Base-by-base conservation (phyloP, 2,797 vertebrate species). In the Lagorchestes hirsutus region DNA sequence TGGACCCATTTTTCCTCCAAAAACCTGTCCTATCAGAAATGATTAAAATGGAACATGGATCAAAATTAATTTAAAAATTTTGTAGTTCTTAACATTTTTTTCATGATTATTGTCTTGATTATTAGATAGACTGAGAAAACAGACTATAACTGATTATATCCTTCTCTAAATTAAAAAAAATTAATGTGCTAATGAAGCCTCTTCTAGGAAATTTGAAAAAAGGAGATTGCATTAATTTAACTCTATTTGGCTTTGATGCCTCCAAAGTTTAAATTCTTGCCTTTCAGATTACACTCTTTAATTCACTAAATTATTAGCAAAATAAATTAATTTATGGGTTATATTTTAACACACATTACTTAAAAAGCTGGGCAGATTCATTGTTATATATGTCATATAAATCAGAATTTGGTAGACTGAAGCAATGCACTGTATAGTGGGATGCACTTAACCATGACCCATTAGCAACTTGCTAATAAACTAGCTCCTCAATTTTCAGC, bases 371-470 rank as follows among this genome's bases (percentile, higher is more conserved):
- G 40, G 9, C 74, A 46, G 22, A 46, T 27, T 82, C 40, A 82
- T 0, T 46, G 18, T 46, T 82, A 16, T n/a, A n/a, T 31, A 74
- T 74, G n/a, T 74, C 22, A 40, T 74, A 40, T 27, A 82, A 46
- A 82, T 6, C 40, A 96, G 94, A 97, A 98, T 95, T 55, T 93
- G 94, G 95, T 82, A 93, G 55, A 95, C 92, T 94, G 9, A 91
- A 97, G 95, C 90, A 97, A 91, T 1, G 87, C 92, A 97, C 97
- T 97, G 98, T 96, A 98, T 96, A 96, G 93, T 95, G 94, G 96
- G 91, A 90, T 90, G 94, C 13, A 74, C 94, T 92, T 96, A 54
- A 97, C 96, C 93, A 96, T 97, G 97, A 97, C 8, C 11, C 74
- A 96, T 82, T 94, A 96, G 93, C 96, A 90, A 97, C 95, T 95